Evolutionary conservation across 2,888 invertebrate species (phyloP).

Genomic region (Drosophila infuscata): DNA sequence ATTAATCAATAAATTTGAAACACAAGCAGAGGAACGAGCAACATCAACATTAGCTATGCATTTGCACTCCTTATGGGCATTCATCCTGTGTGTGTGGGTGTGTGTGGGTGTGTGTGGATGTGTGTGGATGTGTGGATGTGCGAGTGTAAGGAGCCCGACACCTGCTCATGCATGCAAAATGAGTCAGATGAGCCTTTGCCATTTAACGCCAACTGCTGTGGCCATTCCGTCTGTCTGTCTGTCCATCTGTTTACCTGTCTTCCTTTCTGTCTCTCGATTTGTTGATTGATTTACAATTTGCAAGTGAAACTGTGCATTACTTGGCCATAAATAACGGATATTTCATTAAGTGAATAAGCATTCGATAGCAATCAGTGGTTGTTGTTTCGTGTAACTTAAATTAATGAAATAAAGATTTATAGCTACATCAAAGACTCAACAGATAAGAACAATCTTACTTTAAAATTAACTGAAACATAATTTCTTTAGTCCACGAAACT

Average conservation of each 20-base stretch:
- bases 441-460: not conserved
- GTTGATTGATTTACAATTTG: slow-evolving; percentile 70
- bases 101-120: not conserved
- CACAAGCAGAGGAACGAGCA: not conserved
- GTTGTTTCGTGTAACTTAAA: not conserved
- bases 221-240: not conserved
- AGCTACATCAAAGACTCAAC: not conserved
- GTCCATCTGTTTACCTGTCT: not conserved
- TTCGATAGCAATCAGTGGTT: slow-evolving; percentile 21
- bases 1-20: slow-evolving; percentile 2
- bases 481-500: not conserved
- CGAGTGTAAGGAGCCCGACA: slow-evolving; percentile 1
- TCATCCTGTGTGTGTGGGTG: not conserved
- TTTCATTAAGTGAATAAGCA: slow-evolving; percentile 29
- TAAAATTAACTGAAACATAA: not conserved
- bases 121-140: not conserved
- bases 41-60: not conserved
- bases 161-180: slow-evolving; percentile 53
- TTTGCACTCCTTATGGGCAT: slow-evolving; percentile 4
- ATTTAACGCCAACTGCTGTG: slow-evolving; percentile 5
- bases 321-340: slow-evolving; percentile 45
- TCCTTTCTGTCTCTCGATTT: slow-evolving; percentile 27
- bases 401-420: not conserved
- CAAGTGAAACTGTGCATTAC: slow-evolving; percentile 10
- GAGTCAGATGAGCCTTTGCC: slow-evolving; percentile 16